A percentile compares a stretch with the other conserved stretches of the same genome.
Evolutionary conservation across 2,888 invertebrate genomes (phyloP).

Genomic region (Ophioninae sp.): DNA sequence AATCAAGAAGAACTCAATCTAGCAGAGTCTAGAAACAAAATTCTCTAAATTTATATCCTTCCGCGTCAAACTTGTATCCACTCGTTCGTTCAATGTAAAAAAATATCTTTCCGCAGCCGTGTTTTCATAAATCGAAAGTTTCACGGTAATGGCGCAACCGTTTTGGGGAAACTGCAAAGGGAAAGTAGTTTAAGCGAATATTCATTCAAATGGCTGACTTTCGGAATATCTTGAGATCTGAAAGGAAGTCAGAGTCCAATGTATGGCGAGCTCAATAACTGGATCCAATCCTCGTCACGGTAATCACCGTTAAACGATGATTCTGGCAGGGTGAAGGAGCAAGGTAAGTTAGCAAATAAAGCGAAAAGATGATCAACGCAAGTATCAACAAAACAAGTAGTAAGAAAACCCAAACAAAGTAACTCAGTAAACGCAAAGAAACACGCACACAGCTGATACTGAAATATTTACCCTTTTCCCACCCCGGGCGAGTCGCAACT

Average conservation of each 20-base stretch:
- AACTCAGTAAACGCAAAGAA: slow-evolving; percentile 65
- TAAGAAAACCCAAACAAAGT: slow-evolving; percentile 53
- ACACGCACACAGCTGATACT: slow-evolving; percentile 69
- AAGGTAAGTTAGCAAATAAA: not conserved
- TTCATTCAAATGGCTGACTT: not conserved
- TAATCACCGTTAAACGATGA: too few species aligned
- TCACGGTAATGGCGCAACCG: too few species aligned
- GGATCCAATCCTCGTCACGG: too few species aligned
- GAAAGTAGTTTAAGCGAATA: not conserved
- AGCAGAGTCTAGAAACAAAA: too few species aligned
- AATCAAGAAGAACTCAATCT: too few species aligned
- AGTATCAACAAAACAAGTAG: slow-evolving; percentile 7
- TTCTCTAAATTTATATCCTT: too few species aligned
- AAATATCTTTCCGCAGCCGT: too few species aligned
- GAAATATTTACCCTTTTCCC: slow-evolving; percentile 84
- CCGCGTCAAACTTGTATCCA: too few species aligned
- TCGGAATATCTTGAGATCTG: not conserved
- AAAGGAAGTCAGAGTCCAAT: not conserved
- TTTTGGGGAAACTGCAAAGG: too few species aligned
- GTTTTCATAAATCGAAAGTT: too few species aligned
- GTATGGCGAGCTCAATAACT: not conserved
- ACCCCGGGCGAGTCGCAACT: slow-evolving; percentile 84
- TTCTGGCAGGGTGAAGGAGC: too few species aligned
- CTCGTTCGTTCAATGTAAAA: too few species aligned
- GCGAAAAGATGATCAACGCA: slow-evolving; percentile 5